A percentile compares a stretch with the other conserved stretches of the same genome.
phyloP scores from a whole-genome alignment of 2,797 vertebrate genomes.

The Semotilus atromaculatus region DNA sequence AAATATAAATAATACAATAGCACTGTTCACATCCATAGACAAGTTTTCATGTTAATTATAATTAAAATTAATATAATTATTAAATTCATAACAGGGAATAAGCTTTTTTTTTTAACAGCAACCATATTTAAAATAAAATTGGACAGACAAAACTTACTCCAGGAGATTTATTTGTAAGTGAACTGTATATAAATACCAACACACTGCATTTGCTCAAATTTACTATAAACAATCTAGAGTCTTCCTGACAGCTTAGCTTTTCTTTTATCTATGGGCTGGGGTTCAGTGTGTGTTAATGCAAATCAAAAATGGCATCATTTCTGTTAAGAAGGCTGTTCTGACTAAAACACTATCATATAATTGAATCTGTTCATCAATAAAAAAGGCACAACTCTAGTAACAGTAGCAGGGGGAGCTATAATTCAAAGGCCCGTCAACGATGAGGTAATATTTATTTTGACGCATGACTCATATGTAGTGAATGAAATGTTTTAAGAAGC shows the following conservation, averaged over 20 bases:
- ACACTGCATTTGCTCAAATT: neutral
- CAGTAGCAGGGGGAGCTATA: conserved; percentile 69
- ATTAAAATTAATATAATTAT: neutral
- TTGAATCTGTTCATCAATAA: conserved; percentile 82
- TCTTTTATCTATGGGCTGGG: conserved; percentile 4
- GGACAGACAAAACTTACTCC: neutral
- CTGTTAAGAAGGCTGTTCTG: conserved; percentile 62
- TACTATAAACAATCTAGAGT: conserved; percentile 11
- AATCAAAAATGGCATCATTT: conserved; percentile 67
- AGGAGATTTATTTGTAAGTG: neutral
- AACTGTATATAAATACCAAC: neutral
- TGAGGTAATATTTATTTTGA: conserved; percentile 76
- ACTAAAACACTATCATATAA: conserved; percentile 82
- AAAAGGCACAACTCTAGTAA: conserved; percentile 64
- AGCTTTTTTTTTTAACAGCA: neutral
- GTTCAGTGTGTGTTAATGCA: conserved; percentile 26
- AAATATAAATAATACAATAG: neutral
- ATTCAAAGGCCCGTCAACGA: conserved; percentile 66
- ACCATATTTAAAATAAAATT: neutral
- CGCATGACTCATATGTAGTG: conserved; percentile 71
- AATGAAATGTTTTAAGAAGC: conserved; percentile 34
- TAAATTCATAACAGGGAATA: neutral
- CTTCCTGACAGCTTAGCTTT: conserved; percentile 28
- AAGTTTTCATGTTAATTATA: neutral
- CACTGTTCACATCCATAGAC: neutral